Evolutionary conservation across 2,888 invertebrate species (phyloP), one percentile per base, ranked within the genome.

Genomic region (Itoplectis maculator): DNA sequence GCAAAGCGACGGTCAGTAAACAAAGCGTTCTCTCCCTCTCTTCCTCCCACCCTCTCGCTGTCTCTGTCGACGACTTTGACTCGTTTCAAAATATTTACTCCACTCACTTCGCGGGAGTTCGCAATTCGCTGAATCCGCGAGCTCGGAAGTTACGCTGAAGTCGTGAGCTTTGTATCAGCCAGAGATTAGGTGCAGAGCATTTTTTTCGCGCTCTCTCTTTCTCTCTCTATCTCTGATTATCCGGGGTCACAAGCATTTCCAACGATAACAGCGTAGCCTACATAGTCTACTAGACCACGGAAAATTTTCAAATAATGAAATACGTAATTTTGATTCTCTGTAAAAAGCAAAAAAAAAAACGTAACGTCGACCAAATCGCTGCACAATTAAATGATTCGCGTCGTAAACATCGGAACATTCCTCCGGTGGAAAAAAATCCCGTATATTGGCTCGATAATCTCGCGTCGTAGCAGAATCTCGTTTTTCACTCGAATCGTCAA

Each of bases 1-100:
- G 94, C 81, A 94, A 94, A 87, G 94, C 94, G 0, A 87, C 86
- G 81, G 94, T 94, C 89, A 92, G 93, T 89, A 45, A 13, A 45
- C 11, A 56, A 15, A n/a, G n/a, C n/a, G n/a, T n/a, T n/a, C n/a
- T n/a, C n/a, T n/a, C n/a, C n/a, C n/a, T n/a, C n/a, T n/a, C n/a
- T n/a, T n/a, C n/a, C n/a, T n/a, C n/a, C n/a, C n/a, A n/a, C n/a
- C n/a, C n/a, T n/a, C n/a, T n/a, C n/a, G n/a, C n/a, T n/a, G n/a
- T 42, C 56, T 56, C n/a, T 11, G 2, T 42, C 13, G 2, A 42
- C 0, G n/a, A 56, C 29, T 23, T 23, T 15, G 1, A 18, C 5
- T 6, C 18, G 49, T 7, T 8, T 49, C 49, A 6, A 18, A 49
- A 49, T 15, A 20, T 49, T 49, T 18, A 49, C 29, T 29, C 29